phyloP scores from a whole-genome alignment of 1,140 invertebrate species.

The Pseudobourletiella spinata region DNA sequence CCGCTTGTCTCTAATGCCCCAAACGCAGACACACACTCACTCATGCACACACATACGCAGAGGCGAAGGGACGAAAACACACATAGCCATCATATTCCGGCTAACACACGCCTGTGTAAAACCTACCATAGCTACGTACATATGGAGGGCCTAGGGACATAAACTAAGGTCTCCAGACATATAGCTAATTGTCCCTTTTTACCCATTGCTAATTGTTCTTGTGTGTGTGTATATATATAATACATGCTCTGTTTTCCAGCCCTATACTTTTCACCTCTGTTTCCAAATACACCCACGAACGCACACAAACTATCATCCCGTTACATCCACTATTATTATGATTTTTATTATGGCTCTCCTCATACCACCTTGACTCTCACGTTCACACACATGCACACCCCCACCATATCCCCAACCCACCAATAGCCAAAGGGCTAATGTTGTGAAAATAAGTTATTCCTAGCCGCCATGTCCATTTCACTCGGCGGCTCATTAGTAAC shows the following conservation, averaged over 20 bases:
- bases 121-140: neutral
- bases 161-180: neutral
- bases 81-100: neutral
- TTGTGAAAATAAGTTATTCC: too few relatives aligned
- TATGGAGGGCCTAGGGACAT: neutral
- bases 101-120: neutral
- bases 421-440: too few relatives aligned
- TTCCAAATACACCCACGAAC: neutral
- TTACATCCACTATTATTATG: neutral
- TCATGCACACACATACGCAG: neutral
- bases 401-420: too few relatives aligned
- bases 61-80: neutral
- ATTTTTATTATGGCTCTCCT: too few relatives aligned
- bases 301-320: neutral
- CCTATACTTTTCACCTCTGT: neutral
- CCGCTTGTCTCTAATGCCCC: neutral
- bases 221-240: too few relatives aligned
- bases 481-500: too few relatives aligned
- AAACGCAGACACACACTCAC: neutral
- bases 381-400: too few relatives aligned
- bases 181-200: constrained; percentile 10
- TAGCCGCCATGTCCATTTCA: too few relatives aligned
- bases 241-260: neutral
- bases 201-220: constrained; percentile 17
- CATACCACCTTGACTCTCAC: too few relatives aligned